These are phyloP conservation scores for Sphinx pinastri DNA, from an alignment of 2,888 invertebrate species.

Conservation along the genomic window DNA sequence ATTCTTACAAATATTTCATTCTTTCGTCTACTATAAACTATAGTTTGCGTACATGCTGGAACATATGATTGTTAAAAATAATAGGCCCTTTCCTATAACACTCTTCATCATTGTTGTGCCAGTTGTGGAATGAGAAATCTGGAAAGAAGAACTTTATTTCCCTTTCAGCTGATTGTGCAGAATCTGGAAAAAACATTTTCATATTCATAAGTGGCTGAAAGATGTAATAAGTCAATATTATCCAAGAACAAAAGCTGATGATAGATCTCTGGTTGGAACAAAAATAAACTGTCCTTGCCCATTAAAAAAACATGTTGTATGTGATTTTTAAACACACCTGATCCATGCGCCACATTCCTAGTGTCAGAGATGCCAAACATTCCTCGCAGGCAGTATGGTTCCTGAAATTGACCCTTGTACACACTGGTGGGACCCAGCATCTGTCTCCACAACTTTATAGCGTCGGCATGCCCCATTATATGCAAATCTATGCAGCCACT, in stretches of 20 bases:
- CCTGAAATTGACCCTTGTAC: conserved; percentile 89
- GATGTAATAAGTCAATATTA: no score
- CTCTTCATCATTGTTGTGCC: conserved; percentile 85
- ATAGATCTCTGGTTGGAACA: no score
- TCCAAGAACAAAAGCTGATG: not conserved
- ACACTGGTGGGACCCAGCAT: conserved; percentile 97
- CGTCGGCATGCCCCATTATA: conserved; percentile 90
- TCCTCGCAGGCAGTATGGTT: conserved; percentile 91
- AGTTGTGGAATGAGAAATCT: conserved; percentile 87
- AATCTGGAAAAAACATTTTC: conserved; percentile 84
- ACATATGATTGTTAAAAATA: conserved; percentile 79
- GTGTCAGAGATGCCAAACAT: conserved; percentile 96
- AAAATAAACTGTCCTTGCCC: not conserved
- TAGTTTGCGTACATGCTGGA: conserved; percentile 80
- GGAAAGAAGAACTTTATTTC: conserved; percentile 95
- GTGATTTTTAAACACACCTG: conserved; percentile 83
- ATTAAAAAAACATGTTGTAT: not conserved
- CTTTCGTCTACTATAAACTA: conserved; percentile 35
- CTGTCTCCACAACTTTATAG: conserved; percentile 91
- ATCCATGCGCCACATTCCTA: conserved; percentile 96
- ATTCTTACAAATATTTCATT: not conserved
- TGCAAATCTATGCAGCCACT: conserved; percentile 94
- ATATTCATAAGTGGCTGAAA: not conserved
- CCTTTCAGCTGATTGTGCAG: conserved; percentile 87
- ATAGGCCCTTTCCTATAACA: conserved; percentile 77